A percentile compares a stretch with the other conserved stretches of the same genome.
Evolutionary conservation across 2,888 invertebrate genomes (phyloP).

Genomic region (Agrochola circellaris): DNA sequence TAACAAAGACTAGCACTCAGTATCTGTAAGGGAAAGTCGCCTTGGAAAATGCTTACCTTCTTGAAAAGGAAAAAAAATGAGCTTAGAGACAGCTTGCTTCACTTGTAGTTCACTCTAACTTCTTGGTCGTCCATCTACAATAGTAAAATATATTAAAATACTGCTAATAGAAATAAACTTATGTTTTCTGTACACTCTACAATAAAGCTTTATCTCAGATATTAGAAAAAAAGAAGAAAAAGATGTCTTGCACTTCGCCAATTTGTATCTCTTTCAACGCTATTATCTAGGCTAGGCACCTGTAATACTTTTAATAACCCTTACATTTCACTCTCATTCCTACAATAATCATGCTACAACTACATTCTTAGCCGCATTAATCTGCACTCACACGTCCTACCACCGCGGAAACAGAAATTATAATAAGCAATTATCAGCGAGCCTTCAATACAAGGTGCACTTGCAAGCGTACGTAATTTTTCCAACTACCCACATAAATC

Average conservation of each 20-base stretch:
- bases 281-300: not conserved
- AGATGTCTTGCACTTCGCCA: not conserved
- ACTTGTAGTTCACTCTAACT: not conserved
- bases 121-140: not conserved
- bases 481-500: constrained; percentile 74
- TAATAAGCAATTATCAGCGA: constrained; percentile 66
- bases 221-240: no score
- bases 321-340: constrained; percentile 5
- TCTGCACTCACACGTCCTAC: constrained; percentile 38
- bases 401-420: constrained; percentile 55
- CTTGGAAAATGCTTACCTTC: not conserved
- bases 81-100: not conserved
- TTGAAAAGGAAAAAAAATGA: not conserved
- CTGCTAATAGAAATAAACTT: not conserved
- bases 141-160: not conserved
- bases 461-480: constrained; percentile 63
- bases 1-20: constrained; percentile 2
- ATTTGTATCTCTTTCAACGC: not conserved
- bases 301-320: constrained; percentile 12
- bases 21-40: not conserved
- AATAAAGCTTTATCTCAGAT: not conserved
- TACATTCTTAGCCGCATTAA: constrained; percentile 44
- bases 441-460: constrained; percentile 70
- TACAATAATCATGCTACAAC: not conserved
- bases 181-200: not conserved